Evolutionary conservation across 2,888 invertebrate genomes (phyloP), one percentile per base, ranked within the genome.

Genomic region (Elegia similella): DNA sequence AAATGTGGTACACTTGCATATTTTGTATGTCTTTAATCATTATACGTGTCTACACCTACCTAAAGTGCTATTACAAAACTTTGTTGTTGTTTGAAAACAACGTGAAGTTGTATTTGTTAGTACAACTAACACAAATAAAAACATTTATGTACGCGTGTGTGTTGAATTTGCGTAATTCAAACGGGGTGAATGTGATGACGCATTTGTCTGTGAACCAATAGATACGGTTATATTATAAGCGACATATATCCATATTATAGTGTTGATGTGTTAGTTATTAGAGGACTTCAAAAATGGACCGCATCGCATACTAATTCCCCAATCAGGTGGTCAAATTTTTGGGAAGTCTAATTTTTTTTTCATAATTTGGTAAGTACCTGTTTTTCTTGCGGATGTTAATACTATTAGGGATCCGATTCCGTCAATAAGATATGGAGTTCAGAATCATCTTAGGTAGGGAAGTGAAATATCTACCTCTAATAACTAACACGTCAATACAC

Each of bases 151-250:
- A 17, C 12, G 17, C n/a, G 44, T 44, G 23, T 10, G 23, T 10
- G 17, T 46, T 10, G 46, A 46, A 46, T 46, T 46, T 46, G 46
- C 46, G 46, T 46, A 23, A 44, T 46, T 46, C 12, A 46, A 23
- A 46, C 23, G 23, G 46, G 46, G 23, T 23, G 46, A 46, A 46
- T 46, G 29, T 46, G 17, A 46, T 46, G 46, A 46, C 46, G 46
- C 46, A 46, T 17, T 8, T 29, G 23, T 17, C 15, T 23, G 23
- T 17, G 23, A 23, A 46, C 23, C 44, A 44, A 17, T 44, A 44
- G 8, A 44, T 16, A 44, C 44, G 17, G 6, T 46, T 46, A 29
- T 46, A 46, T 6, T n/a, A 46, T n/a, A 46, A n/a, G 29, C 0
- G 38, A 38, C 38, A 38, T 10, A 38, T 38, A 38, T n/a, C 12